Evolutionary conservation across 2,888 invertebrate genomes (phyloP), one percentile per base, ranked within the genome.

Genomic region (Drosophila kambysellisi): DNA sequence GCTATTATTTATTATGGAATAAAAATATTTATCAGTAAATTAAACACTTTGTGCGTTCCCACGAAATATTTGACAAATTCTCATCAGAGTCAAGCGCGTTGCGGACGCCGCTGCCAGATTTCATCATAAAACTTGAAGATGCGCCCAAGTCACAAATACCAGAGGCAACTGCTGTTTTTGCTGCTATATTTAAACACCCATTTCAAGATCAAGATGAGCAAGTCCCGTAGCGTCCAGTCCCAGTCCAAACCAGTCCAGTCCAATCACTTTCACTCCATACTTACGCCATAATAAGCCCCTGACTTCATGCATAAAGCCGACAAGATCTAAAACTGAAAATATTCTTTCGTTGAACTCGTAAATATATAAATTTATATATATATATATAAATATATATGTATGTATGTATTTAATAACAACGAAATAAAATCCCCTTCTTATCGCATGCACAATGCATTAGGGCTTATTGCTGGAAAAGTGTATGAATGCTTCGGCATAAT

Each of bases 11-110:
- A 87, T 89, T 87, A 50, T 68, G 75, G 52, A 69, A 89, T 87
- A 87, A 89, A 88, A 89, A 87, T 83, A 83, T 89, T 90, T 87
- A 87, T 90, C 91, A 90, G 86, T 87, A 87, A 90, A 90, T 87
- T 90, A 87, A 90, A 81, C 73, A 87, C 74, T 79, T 79, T 82
- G 66, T 67, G 66, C 65, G 66, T 52, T 64, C 46, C 57, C 54
- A 61, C 32, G 59, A 71, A 70, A 75, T 57, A 59, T 70, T 79
- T 67, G 60, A 68, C 66, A 79, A 81, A 70, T 72, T 72, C 67
- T 67, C 29, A 66, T 67, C 78, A 53, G 68, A 53, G 25, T 25
- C 46, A 25, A 25, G 29, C 15, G 8, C 46, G 8, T 15, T 8
- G 4, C 39, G 30, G 25, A 53, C 15, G 37, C 54, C 30, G 43